phyloP scores from a whole-genome alignment of 2,888 invertebrate species.

The Thyatira batis region DNA sequence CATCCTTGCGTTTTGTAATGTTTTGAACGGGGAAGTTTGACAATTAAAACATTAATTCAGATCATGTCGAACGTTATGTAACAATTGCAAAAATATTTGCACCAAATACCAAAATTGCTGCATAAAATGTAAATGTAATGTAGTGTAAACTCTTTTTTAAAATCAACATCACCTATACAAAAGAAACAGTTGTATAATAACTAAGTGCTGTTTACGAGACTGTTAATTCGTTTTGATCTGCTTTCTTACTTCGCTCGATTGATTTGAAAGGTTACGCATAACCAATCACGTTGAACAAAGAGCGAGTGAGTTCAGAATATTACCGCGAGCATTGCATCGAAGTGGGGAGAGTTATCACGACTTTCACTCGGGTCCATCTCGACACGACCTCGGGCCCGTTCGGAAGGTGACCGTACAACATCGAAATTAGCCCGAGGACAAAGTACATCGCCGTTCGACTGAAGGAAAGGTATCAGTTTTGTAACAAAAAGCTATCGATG shows the following conservation, averaged over 20 bases:
- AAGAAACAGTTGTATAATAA: background rate
- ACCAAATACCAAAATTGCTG: too few species aligned
- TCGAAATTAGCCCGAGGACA: background rate
- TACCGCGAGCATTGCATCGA: constrained; percentile 18
- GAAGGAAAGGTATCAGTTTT: background rate
- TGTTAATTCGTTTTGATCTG: constrained; percentile 13
- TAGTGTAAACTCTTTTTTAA: background rate
- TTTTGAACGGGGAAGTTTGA: background rate
- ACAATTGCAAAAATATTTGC: too few species aligned
- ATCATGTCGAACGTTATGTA: too few species aligned
- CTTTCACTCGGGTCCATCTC: constrained; percentile 54
- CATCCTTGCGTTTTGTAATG: constrained; percentile 5
- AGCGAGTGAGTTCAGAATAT: constrained; percentile 16
- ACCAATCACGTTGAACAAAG: constrained; percentile 29
- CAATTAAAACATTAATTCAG: too few species aligned
- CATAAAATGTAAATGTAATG: too few species aligned
- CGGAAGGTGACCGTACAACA: constrained; percentile 6
- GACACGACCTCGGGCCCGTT: constrained; percentile 42
- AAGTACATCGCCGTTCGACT: background rate
- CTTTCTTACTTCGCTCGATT: constrained; percentile 20
- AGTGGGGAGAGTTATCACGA: constrained; percentile 30
- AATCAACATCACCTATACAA: too few species aligned
- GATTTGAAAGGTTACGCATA: constrained; percentile 30
- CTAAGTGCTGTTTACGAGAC: background rate
- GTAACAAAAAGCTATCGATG: background rate